Evolutionary conservation across 2,888 invertebrate species (phyloP).

Genomic region (Mesoligia furuncula): DNA sequence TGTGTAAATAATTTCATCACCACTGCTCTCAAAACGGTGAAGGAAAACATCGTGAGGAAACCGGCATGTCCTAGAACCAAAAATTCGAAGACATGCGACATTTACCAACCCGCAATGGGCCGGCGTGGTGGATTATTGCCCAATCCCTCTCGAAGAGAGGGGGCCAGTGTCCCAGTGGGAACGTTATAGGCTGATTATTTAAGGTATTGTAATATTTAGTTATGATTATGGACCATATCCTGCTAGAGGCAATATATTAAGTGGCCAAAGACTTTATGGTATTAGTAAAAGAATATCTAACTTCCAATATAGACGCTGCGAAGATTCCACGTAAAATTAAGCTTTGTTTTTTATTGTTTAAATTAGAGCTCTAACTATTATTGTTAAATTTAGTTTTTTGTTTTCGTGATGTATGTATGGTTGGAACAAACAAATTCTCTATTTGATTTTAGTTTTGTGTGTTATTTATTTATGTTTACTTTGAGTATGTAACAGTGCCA

Average conservation of each 20-base stretch:
- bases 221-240: not conserved
- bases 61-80: not conserved
- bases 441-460: not conserved
- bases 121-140: not conserved
- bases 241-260: not conserved
- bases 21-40: not conserved
- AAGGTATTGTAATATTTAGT: not conserved
- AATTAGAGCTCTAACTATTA: no score
- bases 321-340: not conserved
- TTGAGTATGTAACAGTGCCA: not conserved
- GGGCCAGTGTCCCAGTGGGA: not conserved
- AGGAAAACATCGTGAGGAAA: not conserved
- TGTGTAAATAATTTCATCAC: no score
- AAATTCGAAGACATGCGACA: not conserved
- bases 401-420: not conserved
- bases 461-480: not conserved
- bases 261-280: not conserved
- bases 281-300: not conserved
- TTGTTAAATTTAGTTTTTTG: not conserved
- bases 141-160: not conserved
- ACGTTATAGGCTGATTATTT: not conserved
- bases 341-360: not conserved
- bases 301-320: not conserved
- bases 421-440: not conserved
- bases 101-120: not conserved